A percentile compares a stretch with the other conserved stretches of the same genome.
phyloP scores from a whole-genome alignment of 2,888 invertebrate genomes.

The Drosophila suboccidentalis region DNA sequence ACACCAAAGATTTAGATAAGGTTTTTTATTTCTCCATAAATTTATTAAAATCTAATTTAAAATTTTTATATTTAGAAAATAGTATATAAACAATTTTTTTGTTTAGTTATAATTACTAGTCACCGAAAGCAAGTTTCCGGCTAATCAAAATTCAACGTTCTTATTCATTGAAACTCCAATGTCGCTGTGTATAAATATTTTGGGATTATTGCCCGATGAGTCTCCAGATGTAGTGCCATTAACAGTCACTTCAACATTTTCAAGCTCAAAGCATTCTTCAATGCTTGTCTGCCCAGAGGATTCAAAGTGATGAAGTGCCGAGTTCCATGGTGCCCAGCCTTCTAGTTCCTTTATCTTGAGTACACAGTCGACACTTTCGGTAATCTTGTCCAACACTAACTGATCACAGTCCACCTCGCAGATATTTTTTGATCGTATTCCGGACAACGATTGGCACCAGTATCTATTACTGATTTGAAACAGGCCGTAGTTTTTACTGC shows the following conservation, averaged over 20 bases:
- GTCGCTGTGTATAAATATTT: not conserved
- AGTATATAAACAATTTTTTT: too few relatives aligned
- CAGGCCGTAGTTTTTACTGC: not conserved
- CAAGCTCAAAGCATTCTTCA: constrained; percentile 13
- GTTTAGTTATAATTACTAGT: not conserved
- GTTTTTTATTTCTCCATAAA: too few relatives aligned
- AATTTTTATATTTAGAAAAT: too few relatives aligned
- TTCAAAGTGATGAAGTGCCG: too few relatives aligned
- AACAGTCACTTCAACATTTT: not conserved
- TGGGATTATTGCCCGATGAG: not conserved
- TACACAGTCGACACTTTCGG: constrained; percentile 9
- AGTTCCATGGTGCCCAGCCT: constrained; percentile 11
- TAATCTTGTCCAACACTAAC: constrained; percentile 8
- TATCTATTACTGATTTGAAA: constrained; percentile 8
- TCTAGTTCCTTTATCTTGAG: not conserved
- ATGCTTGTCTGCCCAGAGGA: not conserved
- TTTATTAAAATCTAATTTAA: too few relatives aligned
- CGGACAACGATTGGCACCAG: not conserved
- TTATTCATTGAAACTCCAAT: not conserved
- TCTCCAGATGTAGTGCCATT: not conserved
- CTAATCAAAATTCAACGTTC: not conserved
- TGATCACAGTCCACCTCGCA: not conserved
- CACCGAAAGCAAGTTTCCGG: not conserved
- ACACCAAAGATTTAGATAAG: too few relatives aligned
- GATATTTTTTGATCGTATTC: not conserved